Evolutionary conservation across 2,797 vertebrate species (phyloP), one percentile per base, ranked within the genome.

Genomic region (Cyprinodon diabolis): DNA sequence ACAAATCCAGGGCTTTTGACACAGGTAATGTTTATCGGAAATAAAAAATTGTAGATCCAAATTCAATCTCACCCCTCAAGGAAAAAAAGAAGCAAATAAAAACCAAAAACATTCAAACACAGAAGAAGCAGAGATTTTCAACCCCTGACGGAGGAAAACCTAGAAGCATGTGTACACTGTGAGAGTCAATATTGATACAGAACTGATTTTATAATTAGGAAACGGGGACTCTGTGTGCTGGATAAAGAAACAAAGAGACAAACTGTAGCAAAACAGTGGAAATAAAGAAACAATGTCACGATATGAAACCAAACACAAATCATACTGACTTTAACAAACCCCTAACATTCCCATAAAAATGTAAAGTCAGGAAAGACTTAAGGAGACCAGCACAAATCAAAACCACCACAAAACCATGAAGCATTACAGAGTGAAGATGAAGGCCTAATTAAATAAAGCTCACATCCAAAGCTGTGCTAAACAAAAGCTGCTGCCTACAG

Each of bases 391-490:
- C 52, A 15, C 21, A 55, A 65, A 65, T 65, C 62, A 65, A 65
- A 65, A n/a, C 19, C 57, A 37, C 55, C 47, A 6, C 62, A 77
- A 66, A 77, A 55, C 51, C 69, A 56, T 65, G n/a, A 12, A 45
- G 37, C 40, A 65, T 65, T 65, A 65, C 62, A 65, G 62, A 65
- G 37, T 21, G 40, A 65, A 23, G 62, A 65, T 65, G 62, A 65
- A 65, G 37, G 62, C 40, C 9, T 35, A 69, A 69, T 54, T 51
- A 17, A 69, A 40, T 8, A 51, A 51, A 51, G 49, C 49, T 51
- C 49, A 11, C 45, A 17, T 60, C 25, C 23, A 45, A 65, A 65
- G 45, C 62, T 11, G 45, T 40, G 60, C 19, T 12, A 43, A 43
- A 40, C 19, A 63, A 63, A 65, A 65, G 37, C 62, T 45, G 62